Evolutionary conservation across 2,888 invertebrate species (phyloP).

Genomic region (Philhelius pedissequus): DNA sequence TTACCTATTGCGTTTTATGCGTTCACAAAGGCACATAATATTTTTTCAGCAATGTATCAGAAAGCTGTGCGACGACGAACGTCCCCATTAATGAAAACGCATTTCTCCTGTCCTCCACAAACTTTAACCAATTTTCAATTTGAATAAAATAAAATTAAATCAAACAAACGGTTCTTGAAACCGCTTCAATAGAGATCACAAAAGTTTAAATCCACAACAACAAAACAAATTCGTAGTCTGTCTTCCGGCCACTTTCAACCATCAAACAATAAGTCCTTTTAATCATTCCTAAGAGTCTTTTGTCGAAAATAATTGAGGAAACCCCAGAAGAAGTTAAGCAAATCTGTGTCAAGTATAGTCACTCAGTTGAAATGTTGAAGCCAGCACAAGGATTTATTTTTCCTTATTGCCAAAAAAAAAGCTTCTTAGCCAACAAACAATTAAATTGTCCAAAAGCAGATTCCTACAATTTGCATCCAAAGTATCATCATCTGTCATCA

Average conservation of each 20-base stretch:
- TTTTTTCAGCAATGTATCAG: no score
- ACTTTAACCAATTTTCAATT: background rate
- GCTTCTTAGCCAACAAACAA: constrained; percentile 29
- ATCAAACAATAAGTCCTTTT: constrained; percentile 29
- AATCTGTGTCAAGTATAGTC: constrained; percentile 52
- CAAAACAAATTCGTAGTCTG: background rate
- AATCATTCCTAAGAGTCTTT: constrained; percentile 35
- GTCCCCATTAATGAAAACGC: no score
- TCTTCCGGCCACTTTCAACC: background rate
- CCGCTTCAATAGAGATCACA: background rate
- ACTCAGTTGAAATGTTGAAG: background rate
- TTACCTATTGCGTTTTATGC: no score
- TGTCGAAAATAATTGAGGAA: constrained; percentile 20
- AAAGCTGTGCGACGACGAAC: no score
- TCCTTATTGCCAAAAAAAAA: background rate
- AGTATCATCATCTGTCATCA: background rate
- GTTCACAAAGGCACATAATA: no score
- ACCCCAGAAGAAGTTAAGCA: background rate
- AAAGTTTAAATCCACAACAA: background rate
- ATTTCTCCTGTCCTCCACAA: background rate
- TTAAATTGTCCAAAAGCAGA: constrained; percentile 8
- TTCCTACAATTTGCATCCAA: constrained; percentile 22
- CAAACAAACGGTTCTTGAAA: background rate
- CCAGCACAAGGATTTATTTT: background rate
- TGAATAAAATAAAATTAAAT: background rate